These are phyloP conservation scores for Iselma pallidipennis DNA, from an alignment of 2,888 invertebrate genomes.

Conservation along the genomic window DNA sequence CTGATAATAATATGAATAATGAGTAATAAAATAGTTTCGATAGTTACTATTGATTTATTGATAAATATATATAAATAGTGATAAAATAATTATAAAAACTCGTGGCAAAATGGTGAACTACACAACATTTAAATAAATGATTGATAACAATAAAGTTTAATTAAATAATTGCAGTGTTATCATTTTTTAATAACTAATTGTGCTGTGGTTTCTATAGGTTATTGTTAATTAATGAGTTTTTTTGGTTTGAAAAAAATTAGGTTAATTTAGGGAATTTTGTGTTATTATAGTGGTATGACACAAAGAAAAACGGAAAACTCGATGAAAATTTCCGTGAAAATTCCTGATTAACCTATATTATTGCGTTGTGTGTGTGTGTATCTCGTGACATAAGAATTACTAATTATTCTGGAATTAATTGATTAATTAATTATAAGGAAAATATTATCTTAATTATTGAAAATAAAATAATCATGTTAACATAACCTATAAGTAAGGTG, in stretches of 20 bases:
- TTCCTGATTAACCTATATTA: conserved; percentile 30
- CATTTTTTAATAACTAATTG: background rate
- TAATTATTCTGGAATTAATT: background rate
- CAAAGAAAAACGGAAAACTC: background rate
- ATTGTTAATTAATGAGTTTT: too few species aligned
- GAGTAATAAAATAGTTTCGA: too few species aligned
- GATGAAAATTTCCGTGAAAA: background rate
- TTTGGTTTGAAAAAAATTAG: too few species aligned
- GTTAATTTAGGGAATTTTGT: conserved; percentile 4
- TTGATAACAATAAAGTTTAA: background rate
- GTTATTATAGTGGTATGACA: conserved; percentile 5
- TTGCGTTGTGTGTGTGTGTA: conserved; percentile 27
- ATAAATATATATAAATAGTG: too few species aligned
- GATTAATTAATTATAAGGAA: conserved; percentile 19
- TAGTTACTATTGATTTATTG: too few species aligned
- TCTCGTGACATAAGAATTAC: conserved; percentile 27
- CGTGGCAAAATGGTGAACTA: background rate
- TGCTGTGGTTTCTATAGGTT: too few species aligned
- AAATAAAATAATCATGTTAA: conserved; percentile 15
- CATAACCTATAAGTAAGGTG: background rate
- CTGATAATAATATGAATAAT: too few species aligned
- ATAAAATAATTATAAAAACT: too few species aligned
- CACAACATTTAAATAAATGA: background rate
- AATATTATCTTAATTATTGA: conserved; percentile 7
- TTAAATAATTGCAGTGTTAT: background rate